Evolutionary conservation across 2,113 vertebrate genomes (phyloP), one percentile per base, ranked within the genome.

Genomic region (Myocastor coypus): DNA sequence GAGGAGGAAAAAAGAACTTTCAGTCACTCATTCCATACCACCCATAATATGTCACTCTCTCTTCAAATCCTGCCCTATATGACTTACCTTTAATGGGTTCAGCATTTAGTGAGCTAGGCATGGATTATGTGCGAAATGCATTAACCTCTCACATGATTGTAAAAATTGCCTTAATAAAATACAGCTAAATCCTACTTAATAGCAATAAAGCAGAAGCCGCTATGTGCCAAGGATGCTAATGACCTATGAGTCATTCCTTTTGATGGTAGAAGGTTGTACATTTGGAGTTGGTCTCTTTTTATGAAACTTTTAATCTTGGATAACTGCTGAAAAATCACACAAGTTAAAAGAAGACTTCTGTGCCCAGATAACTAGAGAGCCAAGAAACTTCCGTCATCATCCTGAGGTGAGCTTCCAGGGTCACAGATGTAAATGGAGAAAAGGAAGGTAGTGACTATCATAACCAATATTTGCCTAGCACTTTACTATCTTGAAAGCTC

Each of bases 81-180:
- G 95, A 84, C 92, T 92, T 94, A 94, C 82, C 93, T 97, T 97
- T 98, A 98, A 98, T 98, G 97, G 96, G 97, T 90, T 98, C 97
- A 96, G 87, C 97, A 95, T 98, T 97, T 97, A 98, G 97, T 97
- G 97, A 98, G 98, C 92, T 64, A 98, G 93, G 94, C 95, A 97
- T 94, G 96, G 98, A 98, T 98, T 98, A 98, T 98, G 97, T 97
- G 97, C 66, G 7, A 98, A 98, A 98, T 97, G 97, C 98, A 98
- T 98, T 98, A 98, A 98, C 98, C 98, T 98, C 98, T 97, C 95
- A 97, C 96, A 97, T 97, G 96, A 97, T 40, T 97, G 73, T 97
- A 98, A 97, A 97, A 97, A 98, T 91, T 97, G 96, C 95, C 98
- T 98, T 98, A 97, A 98, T 98, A 98, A 98, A 98, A 98, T 92